Conservation (phyloP, 2,888 invertebrate species). For the Flexamia atlantica region DNA sequence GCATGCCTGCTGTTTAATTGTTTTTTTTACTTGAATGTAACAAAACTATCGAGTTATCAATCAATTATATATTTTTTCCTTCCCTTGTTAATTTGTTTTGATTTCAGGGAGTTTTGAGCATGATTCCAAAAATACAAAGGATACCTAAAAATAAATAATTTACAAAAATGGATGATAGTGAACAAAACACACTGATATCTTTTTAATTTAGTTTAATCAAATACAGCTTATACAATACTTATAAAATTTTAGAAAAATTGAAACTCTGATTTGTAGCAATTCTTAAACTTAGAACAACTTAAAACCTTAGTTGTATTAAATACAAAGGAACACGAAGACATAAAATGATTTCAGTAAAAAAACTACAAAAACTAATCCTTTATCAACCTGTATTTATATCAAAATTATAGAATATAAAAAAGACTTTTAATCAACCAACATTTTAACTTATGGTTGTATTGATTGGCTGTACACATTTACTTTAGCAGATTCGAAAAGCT, state of each 20-base stretch:
- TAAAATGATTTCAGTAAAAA: slow-evolving; percentile 12
- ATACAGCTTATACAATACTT: slow-evolving; percentile 57
- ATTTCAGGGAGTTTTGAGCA: too few species aligned
- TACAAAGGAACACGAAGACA: slow-evolving; percentile 1
- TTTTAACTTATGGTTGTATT: background rate
- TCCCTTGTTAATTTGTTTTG: too few species aligned
- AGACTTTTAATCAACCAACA: background rate
- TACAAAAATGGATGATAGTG: too few species aligned
- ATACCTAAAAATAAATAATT: too few species aligned
- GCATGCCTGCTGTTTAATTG: too few species aligned
- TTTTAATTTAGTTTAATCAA: slow-evolving; percentile 44
- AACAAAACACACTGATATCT: background rate
- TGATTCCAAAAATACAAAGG: too few species aligned
- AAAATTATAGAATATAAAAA: background rate
- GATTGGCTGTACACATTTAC: background rate
- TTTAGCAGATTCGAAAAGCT: slow-evolving; percentile 25
- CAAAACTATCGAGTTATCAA: too few species aligned
- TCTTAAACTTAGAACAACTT: background rate
- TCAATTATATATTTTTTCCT: too few species aligned
- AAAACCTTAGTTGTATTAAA: background rate
- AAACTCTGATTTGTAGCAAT: slow-evolving; percentile 8
- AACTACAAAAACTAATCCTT: background rate
- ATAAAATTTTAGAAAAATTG: slow-evolving; percentile 56
- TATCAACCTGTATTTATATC: too few species aligned
- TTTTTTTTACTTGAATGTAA: too few species aligned